phyloP scores from a whole-genome alignment of 2,113 vertebrate species.

The Eurystomus gularis region DNA sequence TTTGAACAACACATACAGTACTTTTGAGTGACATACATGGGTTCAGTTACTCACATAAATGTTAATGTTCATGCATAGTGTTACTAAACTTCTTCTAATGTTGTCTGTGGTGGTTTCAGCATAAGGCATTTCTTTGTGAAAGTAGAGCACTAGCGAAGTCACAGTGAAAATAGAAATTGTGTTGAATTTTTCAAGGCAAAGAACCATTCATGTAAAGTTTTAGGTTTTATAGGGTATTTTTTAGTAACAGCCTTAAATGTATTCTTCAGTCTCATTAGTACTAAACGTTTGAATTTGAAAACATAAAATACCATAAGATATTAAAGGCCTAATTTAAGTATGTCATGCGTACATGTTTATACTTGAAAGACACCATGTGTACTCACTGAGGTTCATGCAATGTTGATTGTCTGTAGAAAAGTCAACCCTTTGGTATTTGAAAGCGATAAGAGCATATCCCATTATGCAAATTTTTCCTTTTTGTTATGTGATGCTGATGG shows the following conservation, averaged over 20 bases:
- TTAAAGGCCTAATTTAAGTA: neutral
- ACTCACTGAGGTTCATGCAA: neutral
- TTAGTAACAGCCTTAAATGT: too few relatives aligned
- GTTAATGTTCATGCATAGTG: neutral
- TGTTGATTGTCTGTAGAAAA: neutral
- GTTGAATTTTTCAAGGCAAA: neutral
- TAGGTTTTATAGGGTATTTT: too few relatives aligned
- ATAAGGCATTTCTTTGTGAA: neutral
- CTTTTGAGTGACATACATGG: neutral
- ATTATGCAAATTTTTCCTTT: neutral
- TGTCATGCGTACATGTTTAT: neutral
- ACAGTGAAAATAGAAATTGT: neutral
- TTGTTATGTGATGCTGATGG: neutral
- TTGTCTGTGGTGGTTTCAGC: neutral
- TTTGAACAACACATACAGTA: neutral
- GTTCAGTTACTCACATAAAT: neutral
- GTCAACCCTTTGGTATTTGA: neutral
- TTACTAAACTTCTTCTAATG: neutral
- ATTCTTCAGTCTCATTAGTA: neutral
- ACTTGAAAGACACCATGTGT: neutral
- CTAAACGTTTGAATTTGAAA: neutral
- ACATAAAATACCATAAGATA: neutral
- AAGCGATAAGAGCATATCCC: neutral
- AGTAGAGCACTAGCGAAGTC: neutral
- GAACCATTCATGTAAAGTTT: neutral